phyloP scores from a whole-genome alignment of 2,113 vertebrate genomes.

The Phocoena phocoena region DNA sequence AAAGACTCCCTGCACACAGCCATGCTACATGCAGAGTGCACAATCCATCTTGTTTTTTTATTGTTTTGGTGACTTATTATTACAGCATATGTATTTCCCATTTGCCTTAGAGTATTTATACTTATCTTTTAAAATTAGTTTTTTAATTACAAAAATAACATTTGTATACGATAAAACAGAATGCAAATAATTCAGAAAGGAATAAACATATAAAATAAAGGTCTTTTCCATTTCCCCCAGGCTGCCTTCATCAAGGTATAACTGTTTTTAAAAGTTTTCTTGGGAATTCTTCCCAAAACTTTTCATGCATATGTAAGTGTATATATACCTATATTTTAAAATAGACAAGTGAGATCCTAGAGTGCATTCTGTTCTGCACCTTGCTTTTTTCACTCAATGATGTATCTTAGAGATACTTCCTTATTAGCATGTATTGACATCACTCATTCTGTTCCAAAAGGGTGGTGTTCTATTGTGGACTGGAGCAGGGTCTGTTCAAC shows the following conservation, averaged over 20 bases:
- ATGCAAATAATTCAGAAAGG: background rate
- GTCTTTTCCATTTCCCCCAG: background rate
- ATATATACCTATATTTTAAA: constrained; percentile 38
- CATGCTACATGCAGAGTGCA: background rate
- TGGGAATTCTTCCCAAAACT: constrained; percentile 37
- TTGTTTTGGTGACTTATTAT: background rate
- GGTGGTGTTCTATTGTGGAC: background rate
- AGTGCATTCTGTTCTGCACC: background rate
- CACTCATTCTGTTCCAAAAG: background rate
- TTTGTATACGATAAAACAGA: background rate
- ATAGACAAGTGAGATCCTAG: background rate
- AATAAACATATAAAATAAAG: background rate
- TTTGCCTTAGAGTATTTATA: background rate
- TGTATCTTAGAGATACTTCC: background rate
- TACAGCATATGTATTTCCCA: background rate
- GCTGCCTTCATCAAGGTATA: background rate
- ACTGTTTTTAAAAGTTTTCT: constrained; percentile 47
- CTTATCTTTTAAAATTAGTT: constrained; percentile 18
- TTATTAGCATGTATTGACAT: background rate
- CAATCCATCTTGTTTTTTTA: background rate
- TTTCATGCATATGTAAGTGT: background rate
- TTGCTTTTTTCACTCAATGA: background rate
- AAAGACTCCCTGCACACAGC: background rate
- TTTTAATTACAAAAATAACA: constrained; percentile 12
- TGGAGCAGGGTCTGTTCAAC: background rate